These are phyloP conservation scores for Apotomis capreana DNA, from an alignment of 2,888 invertebrate genomes.

Conservation along the genomic window DNA sequence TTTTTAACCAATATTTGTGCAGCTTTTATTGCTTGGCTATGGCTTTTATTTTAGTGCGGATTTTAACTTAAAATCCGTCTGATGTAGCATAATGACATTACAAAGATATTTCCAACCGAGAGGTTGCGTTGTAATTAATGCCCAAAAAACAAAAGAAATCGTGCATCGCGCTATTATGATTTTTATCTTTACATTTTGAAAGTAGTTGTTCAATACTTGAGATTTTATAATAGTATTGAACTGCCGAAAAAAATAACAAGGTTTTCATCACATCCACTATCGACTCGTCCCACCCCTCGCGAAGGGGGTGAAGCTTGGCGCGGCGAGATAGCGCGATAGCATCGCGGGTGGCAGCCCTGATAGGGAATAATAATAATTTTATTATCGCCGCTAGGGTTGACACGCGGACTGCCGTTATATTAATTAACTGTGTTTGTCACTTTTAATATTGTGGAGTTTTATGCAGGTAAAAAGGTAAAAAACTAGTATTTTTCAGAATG, in stretches of 20 bases:
- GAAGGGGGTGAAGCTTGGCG: conserved; percentile 82
- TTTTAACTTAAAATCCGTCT: no score
- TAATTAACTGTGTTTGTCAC: conserved; percentile 34
- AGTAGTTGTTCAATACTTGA: no score
- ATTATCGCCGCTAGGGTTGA: conserved; percentile 76
- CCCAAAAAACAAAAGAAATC: no score
- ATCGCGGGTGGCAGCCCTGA: conserved; percentile 80
- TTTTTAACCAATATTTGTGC: no score
- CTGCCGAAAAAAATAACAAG: background rate
- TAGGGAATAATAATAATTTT: conserved; percentile 83
- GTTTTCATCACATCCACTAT: conserved; percentile 49
- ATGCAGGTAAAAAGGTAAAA: background rate
- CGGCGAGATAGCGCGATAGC: conserved; percentile 79
- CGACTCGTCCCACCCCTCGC: conserved; percentile 58
- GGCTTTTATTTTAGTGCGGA: no score
- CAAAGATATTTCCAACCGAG: no score
- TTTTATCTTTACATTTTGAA: no score
- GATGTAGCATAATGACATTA: no score
- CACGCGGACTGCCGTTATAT: conserved; percentile 46
- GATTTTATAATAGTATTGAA: background rate
- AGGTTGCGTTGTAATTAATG: no score
- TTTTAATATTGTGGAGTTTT: conserved; percentile 27
- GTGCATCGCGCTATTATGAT: no score
- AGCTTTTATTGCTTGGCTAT: no score
- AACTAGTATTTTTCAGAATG: no score